Percentiles rank a stretch among this genome's conserved stretches.
Evolutionary conservation across 2,888 invertebrate genomes (phyloP).

Genomic region (Ptychoptera albimana): DNA sequence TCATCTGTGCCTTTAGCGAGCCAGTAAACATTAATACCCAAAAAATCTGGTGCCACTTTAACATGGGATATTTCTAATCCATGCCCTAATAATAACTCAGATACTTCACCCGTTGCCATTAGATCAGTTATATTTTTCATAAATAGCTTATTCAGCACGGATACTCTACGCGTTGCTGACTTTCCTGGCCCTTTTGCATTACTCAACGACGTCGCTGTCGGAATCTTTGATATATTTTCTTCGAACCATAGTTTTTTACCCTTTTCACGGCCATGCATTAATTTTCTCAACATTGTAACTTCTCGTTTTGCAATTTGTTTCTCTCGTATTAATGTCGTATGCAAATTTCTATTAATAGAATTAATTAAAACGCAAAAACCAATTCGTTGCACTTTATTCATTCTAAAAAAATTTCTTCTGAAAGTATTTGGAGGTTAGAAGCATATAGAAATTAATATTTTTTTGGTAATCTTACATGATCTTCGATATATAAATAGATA

Average conservation of each 20-base stretch:
- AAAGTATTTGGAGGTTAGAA: no score
- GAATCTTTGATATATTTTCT: slow-evolving; percentile 10
- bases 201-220: slow-evolving; percentile 21
- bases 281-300: slow-evolving; percentile 22
- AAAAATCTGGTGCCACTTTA: slow-evolving; percentile 47
- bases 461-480: no score
- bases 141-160: slow-evolving; percentile 62
- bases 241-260: slow-evolving; percentile 23
- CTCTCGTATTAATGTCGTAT: no score
- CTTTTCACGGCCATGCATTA: slow-evolving; percentile 20
- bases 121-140: slow-evolving; percentile 67
- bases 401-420: no score
- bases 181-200: slow-evolving; percentile 36
- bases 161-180: slow-evolving; percentile 39
- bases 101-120: slow-evolving; percentile 52
- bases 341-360: no score
- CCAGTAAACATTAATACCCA: slow-evolving; percentile 57
- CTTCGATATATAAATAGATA: no score
- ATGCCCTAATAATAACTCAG: slow-evolving; percentile 42
- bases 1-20: slow-evolving; percentile 35
- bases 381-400: no score
- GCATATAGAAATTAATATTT: no score
- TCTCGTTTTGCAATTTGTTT: slow-evolving; percentile 11
- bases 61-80: slow-evolving; percentile 61
- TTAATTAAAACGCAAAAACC: no score